Percentiles rank a stretch among this genome's conserved stretches.
Evolutionary conservation across 92 coral and sea anemone genomes (phyloP).

Genomic region (Pocillopora grandis): DNA sequence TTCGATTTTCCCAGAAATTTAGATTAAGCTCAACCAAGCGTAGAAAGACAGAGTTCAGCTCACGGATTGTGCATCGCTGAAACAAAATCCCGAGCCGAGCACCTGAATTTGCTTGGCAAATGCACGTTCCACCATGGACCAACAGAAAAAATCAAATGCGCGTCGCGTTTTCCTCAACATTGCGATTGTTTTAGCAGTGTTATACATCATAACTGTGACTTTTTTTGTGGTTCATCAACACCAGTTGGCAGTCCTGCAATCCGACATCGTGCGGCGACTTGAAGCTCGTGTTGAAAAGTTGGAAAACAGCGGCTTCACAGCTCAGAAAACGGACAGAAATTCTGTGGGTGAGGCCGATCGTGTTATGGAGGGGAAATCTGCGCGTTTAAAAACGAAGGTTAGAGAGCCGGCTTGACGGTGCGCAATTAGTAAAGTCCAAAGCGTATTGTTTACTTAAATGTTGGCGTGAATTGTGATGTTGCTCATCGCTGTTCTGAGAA

Average conservation of each 20-base stretch:
- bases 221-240: conserved; percentile 49
- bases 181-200: conserved; percentile 18
- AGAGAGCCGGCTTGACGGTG: neutral
- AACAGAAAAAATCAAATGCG: conserved; percentile 29
- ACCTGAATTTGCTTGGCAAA: conserved; percentile 28
- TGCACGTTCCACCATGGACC: conserved; percentile 19
- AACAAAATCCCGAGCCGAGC: conserved; percentile 14
- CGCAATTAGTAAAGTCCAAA: neutral
- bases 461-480: conserved; percentile 7
- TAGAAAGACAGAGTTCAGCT: conserved; percentile 6
- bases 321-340: conserved; percentile 24
- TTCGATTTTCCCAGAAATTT: conserved; percentile 42
- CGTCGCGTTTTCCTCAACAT: conserved; percentile 21
- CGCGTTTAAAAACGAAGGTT: conserved; percentile 35
- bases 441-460: conserved; percentile 18
- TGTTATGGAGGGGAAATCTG: conserved; percentile 38
- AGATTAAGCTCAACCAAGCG: conserved; percentile 33
- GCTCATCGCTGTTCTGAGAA: conserved; percentile 4
- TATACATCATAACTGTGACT: conserved; percentile 51
- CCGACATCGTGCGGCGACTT: conserved; percentile 51
- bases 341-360: conserved; percentile 43
- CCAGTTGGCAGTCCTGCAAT: conserved; percentile 62
- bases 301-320: conserved; percentile 56
- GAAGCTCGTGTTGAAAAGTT: conserved; percentile 57
- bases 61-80: neutral